These are phyloP conservation scores for Spheniscus humboldti DNA, from an alignment of 2,797 vertebrate genomes.

Conservation along the genomic window DNA sequence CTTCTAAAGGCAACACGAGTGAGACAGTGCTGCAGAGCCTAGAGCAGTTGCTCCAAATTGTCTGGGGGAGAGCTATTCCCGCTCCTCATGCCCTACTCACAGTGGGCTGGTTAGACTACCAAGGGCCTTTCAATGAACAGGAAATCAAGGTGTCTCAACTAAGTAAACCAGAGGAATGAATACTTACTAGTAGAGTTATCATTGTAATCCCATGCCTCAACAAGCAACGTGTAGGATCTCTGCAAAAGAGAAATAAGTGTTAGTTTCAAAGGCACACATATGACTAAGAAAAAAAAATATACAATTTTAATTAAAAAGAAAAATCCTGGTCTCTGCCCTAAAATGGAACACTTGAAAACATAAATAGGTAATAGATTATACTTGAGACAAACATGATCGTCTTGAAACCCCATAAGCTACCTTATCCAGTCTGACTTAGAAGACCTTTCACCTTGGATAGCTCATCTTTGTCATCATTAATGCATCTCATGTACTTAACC, in stretches of 20 bases:
- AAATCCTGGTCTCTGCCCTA: neutral
- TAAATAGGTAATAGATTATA: constrained; percentile 65
- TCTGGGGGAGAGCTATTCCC: neutral
- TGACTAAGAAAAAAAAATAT: neutral
- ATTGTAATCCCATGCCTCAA: constrained; percentile 94
- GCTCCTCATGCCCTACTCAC: neutral
- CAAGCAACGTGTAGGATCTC: constrained; percentile 96
- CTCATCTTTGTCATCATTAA: constrained; percentile 59
- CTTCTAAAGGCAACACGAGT: neutral
- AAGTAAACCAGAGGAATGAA: neutral
- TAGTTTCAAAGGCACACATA: constrained; percentile 35
- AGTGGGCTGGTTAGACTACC: neutral
- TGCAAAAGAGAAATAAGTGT: constrained; percentile 74
- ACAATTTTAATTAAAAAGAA: neutral
- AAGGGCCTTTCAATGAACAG: neutral
- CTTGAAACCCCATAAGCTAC: constrained; percentile 36
- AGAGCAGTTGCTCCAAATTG: neutral
- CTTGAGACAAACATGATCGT: constrained; percentile 49
- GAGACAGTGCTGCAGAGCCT: neutral
- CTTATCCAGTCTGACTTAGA: constrained; percentile 58
- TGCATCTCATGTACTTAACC: constrained; percentile 54
- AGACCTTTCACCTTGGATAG: constrained; percentile 57
- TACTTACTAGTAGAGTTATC: constrained; percentile 92
- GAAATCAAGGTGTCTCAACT: neutral
- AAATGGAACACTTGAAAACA: neutral